Conservation (phyloP, 2,888 invertebrate species). For the Conomelus anceps region DNA sequence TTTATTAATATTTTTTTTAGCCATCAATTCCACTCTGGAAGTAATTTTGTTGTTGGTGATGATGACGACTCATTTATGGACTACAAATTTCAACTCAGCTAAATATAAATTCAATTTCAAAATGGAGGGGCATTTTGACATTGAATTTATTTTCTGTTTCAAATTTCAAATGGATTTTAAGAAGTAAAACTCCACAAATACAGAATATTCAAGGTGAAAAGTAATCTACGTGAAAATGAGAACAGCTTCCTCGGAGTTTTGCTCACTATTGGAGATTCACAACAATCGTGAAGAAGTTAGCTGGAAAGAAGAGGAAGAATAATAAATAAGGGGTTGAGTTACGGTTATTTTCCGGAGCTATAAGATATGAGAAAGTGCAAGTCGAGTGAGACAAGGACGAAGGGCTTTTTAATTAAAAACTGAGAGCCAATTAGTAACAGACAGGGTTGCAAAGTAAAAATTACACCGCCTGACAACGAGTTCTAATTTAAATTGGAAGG, state of each 20-base stretch:
- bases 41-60: no score
- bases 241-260: background rate
- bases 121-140: no score
- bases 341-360: background rate
- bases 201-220: background rate
- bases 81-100: no score
- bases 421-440: conserved; percentile 2
- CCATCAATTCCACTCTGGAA: no score
- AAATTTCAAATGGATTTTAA: no score
- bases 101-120: no score
- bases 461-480: background rate
- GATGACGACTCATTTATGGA: no score
- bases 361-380: background rate
- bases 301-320: background rate
- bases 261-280: background rate
- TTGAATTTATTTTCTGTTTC: no score
- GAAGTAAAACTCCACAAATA: no score
- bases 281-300: background rate
- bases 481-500: background rate
- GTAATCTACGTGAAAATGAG: background rate
- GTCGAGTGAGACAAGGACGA: background rate
- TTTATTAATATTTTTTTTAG: no score
- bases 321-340: background rate
- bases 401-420: conserved; percentile 9
- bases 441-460: background rate